A percentile compares a stretch with the other conserved stretches of the same genome.
Evolutionary conservation across 1,140 invertebrate genomes (phyloP).

Genomic region (Apis cerana): DNA sequence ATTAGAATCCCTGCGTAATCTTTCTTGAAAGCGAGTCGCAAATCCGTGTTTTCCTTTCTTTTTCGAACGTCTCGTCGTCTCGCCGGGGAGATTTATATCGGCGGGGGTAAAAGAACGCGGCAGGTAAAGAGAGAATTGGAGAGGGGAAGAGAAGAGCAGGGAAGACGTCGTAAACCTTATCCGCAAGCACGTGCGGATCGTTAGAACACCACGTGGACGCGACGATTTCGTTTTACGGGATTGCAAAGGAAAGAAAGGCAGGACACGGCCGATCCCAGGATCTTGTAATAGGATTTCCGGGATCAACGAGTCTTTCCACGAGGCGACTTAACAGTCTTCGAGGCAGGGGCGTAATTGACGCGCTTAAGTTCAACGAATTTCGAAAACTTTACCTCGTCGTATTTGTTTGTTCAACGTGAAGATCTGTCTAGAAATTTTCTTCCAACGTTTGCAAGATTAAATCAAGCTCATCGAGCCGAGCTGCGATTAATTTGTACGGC

Average conservation of each 20-base stretch:
- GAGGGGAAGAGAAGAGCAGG: slow-evolving; percentile 1
- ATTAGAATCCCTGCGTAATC: not conserved
- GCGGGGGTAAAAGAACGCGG: not conserved
- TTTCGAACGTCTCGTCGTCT: not conserved
- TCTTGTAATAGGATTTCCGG: slow-evolving; percentile 61
- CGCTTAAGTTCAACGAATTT: not conserved
- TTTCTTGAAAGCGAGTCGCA: not conserved
- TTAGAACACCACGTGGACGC: slow-evolving; percentile 42
- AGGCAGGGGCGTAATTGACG: slow-evolving; percentile 27
- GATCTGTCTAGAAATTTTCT: not conserved
- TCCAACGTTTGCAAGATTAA: not conserved
- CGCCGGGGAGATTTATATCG: not conserved
- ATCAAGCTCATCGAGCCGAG: not conserved
- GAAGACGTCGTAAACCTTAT: slow-evolving; percentile 48
- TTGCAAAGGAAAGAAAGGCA: slow-evolving; percentile 25
- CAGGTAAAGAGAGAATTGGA: not conserved
- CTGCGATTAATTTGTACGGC: not conserved
- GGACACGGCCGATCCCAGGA: slow-evolving; percentile 23
- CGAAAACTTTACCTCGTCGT: not conserved
- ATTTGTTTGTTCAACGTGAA: not conserved
- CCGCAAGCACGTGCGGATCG: slow-evolving; percentile 52
- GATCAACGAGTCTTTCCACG: slow-evolving; percentile 39
- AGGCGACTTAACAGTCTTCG: slow-evolving; percentile 17
- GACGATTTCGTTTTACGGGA: slow-evolving; percentile 62
- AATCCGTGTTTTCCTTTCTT: not conserved